Evolutionary conservation across 2,797 vertebrate genomes (phyloP).

Genomic region (Carcharodon carcharias): DNA sequence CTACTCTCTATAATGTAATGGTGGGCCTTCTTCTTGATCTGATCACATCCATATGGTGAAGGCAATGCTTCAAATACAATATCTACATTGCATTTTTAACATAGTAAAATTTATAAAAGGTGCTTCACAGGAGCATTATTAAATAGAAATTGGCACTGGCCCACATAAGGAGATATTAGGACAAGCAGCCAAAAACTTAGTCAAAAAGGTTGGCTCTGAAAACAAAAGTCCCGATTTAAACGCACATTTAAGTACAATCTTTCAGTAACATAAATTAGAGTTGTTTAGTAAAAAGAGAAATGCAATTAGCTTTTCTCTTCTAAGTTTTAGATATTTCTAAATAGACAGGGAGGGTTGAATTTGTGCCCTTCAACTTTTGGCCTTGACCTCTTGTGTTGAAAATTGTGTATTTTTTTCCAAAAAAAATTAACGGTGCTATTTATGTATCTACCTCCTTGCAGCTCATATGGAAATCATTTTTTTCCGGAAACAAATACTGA

Average conservation of each 20-base stretch:
- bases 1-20: neutral
- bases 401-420: neutral
- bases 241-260: neutral
- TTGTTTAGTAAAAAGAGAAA: neutral
- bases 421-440: neutral
- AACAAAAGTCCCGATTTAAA: neutral
- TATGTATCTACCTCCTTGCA: neutral
- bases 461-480: neutral
- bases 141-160: neutral
- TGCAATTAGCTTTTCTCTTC: neutral
- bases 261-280: neutral
- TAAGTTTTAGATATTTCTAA: neutral
- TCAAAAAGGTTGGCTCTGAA: neutral
- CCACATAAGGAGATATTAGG: neutral
- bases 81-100: neutral
- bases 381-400: neutral
- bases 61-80: neutral
- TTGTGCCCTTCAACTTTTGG: neutral
- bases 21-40: neutral
- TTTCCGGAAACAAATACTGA: neutral
- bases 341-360: neutral
- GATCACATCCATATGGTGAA: neutral
- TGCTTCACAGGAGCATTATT: neutral
- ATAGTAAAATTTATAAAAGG: neutral
- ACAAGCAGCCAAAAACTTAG: neutral